A percentile compares a stretch with the other conserved stretches of the same genome.
Conservation (phyloP, 2,797 vertebrate genomes). For the Betta splendens region DNA sequence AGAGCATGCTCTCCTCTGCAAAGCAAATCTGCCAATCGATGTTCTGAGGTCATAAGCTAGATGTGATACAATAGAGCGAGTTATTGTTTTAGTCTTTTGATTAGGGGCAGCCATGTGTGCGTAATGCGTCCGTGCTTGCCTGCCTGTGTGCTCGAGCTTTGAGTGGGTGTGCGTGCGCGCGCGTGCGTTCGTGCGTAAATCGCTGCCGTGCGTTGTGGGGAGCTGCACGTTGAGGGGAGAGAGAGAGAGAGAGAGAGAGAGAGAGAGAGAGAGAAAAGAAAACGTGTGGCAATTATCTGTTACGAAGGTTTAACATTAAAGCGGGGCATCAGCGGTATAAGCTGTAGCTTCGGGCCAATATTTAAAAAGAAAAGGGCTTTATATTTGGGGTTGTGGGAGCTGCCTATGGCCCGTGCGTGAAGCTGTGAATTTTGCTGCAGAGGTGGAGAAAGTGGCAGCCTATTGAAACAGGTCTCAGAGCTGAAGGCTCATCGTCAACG, state of each 20-base stretch:
- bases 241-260: constrained; percentile 8
- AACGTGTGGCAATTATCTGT: constrained; percentile 73
- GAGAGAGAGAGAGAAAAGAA: constrained; percentile 22
- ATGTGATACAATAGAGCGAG: constrained; percentile 76
- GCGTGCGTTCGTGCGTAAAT: constrained; percentile 37
- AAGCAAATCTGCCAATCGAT: constrained; percentile 70
- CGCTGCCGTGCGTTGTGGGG: constrained; percentile 56
- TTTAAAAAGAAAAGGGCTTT: constrained; percentile 74
- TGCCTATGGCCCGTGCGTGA: constrained; percentile 64
- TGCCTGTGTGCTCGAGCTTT: constrained; percentile 33
- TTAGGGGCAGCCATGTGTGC: constrained; percentile 75
- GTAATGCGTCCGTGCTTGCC: constrained; percentile 60
- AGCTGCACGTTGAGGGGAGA: constrained; percentile 36
- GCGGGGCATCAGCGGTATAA: constrained; percentile 72
- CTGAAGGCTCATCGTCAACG: constrained; percentile 74
- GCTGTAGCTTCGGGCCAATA: constrained; percentile 76
- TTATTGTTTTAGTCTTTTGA: constrained; percentile 82
- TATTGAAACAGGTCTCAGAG: constrained; percentile 71
- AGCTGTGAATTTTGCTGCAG: constrained; percentile 70
- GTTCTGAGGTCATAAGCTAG: constrained; percentile 77
- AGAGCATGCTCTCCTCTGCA: constrained; percentile 67
- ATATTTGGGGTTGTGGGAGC: constrained; percentile 66
- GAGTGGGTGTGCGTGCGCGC: constrained; percentile 29
- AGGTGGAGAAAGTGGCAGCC: constrained; percentile 76
- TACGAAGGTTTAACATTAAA: constrained; percentile 74